Evolutionary conservation across 2,797 vertebrate species (phyloP).

Genomic region (Sylvia borin): DNA sequence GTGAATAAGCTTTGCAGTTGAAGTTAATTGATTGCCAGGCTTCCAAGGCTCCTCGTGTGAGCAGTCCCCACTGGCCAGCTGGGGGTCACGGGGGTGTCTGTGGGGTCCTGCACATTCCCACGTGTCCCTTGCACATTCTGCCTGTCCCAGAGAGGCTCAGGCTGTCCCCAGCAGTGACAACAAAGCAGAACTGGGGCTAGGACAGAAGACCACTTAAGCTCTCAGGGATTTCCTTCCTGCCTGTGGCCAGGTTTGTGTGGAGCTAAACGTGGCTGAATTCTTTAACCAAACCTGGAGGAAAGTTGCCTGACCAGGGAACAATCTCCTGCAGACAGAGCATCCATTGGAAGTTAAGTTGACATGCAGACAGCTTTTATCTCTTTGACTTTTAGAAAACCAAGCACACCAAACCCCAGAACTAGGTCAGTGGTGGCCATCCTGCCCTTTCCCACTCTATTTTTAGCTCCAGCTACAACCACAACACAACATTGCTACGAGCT

Average conservation of each 20-base stretch:
- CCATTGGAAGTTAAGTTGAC: not conserved
- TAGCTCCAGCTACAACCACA: not conserved
- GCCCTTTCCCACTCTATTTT: not conserved
- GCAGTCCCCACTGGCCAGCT: fast-evolving
- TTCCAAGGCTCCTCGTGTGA: not conserved
- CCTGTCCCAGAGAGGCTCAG: not conserved
- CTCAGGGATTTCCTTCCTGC: not conserved
- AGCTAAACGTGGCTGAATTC: not conserved
- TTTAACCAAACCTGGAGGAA: not conserved
- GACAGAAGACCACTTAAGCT: not conserved
- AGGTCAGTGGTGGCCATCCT: not conserved
- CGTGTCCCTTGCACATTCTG: not conserved
- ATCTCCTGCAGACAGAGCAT: not conserved
- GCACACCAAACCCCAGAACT: not conserved
- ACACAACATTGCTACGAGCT: not conserved
- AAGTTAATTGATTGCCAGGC: not conserved
- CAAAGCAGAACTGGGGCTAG: not conserved
- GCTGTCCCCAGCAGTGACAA: no score
- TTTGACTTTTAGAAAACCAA: not conserved
- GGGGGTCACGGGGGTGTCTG: not conserved
- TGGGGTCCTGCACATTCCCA: not conserved
- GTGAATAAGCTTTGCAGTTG: not conserved
- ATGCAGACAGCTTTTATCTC: not conserved
- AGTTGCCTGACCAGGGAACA: not conserved
- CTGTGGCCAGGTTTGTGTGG: not conserved